Base-by-base conservation (phyloP, 2,797 vertebrate species). In the Sebastes itinus region DNA sequence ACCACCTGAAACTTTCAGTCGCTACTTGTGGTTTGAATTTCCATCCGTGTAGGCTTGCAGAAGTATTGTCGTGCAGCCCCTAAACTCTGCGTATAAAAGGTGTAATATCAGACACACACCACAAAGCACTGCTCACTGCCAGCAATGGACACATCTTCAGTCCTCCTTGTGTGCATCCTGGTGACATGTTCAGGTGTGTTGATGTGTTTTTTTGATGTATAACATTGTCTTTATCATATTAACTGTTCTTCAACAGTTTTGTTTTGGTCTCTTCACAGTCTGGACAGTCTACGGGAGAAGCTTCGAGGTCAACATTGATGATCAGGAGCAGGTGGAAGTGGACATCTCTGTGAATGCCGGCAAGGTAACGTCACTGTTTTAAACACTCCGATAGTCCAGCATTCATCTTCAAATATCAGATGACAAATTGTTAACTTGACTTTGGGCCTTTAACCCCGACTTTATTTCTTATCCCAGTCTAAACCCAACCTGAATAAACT, bases 111-210 rank as follows among this genome's bases (percentile, higher is more conserved):
- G 7, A 25, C 35, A 55, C 12, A 27, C 7, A n/a, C n/a, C 14
- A 38, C n/a, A 74, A 18, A 18, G 6, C 27, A 35, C 22, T 0
- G 8, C 22, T 65, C 61, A 28, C 5, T 56, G n/a, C 2, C 68
- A 75, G 12, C 58, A 3, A 93, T 93, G 92, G 61, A 75, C 0
- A 69, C 14, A 3, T 60, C 80, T 20, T 73, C 86, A 5, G 14
- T 87, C 60, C 49, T 93, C 33, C 60, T 92, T 1, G 70, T 91
- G 72, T 84, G 87, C 72, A 18, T 90, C 33, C 72, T 93, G 73
- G 68, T 81, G 38, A 46, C 78, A 13, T 89, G 79, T 72, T 90
- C 88, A 72, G 89, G 92, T 92, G 23, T 8, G 73, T 16, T 58
- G 2, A 13, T 27, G n/a, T 27, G 6, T 27, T 54, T 65, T 30